Evolutionary conservation across 2,797 vertebrate genomes (phyloP).

Genomic region (Falco naumanni): DNA sequence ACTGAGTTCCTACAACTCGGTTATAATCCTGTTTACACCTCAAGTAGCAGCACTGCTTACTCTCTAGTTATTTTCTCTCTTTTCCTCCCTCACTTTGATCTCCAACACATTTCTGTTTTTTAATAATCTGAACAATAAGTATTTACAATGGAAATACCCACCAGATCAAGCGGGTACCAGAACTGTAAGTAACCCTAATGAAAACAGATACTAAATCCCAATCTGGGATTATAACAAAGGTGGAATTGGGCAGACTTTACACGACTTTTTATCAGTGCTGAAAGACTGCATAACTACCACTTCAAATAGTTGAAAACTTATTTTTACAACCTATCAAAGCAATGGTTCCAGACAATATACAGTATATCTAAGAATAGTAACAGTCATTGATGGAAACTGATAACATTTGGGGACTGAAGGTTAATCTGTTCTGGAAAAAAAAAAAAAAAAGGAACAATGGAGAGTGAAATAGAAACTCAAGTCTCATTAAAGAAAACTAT

Average conservation of each 20-base stretch:
- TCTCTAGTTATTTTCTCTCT: neutral
- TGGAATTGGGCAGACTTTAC: neutral
- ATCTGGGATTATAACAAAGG: neutral
- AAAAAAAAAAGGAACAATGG: constrained; percentile 26
- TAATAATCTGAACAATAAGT: neutral
- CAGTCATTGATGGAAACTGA: constrained; percentile 59
- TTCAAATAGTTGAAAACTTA: constrained; percentile 32
- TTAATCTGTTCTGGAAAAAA: neutral
- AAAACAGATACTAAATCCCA: neutral
- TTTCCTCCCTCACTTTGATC: neutral
- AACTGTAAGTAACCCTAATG: neutral
- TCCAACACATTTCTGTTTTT: neutral
- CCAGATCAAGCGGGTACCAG: neutral
- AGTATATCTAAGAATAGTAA: constrained; percentile 58
- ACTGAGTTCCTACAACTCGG: neutral
- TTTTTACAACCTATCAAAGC: constrained; percentile 21
- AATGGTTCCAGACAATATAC: constrained; percentile 53
- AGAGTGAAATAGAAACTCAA: constrained; percentile 60
- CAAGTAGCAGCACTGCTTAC: neutral
- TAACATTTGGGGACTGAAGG: constrained; percentile 51
- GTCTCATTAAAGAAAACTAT: constrained; percentile 57
- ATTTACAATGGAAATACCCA: neutral
- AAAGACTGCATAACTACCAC: constrained; percentile 29
- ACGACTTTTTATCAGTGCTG: constrained; percentile 12
- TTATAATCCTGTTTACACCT: neutral